A percentile compares a stretch with the other conserved stretches of the same genome.
phyloP scores from a whole-genome alignment of 2,113 vertebrate genomes.

The Rhinogobius similis region DNA sequence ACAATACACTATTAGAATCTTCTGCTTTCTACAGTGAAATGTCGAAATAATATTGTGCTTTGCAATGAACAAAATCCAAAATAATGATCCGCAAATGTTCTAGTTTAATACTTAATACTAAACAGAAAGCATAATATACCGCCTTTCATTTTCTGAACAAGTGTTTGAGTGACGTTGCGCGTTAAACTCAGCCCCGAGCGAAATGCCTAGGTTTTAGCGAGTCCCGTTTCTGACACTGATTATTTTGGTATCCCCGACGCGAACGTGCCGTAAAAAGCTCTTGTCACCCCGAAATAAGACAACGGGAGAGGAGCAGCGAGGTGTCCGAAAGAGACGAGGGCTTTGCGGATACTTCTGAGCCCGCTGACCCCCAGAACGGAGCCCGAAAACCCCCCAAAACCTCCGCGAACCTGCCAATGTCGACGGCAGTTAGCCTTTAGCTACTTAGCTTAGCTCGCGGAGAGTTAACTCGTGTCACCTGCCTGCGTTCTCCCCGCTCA shows the following conservation, averaged over 20 bases:
- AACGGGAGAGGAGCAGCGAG: slow-evolving; percentile 26
- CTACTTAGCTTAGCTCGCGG: slow-evolving; percentile 67
- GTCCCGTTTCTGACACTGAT: slow-evolving; percentile 60
- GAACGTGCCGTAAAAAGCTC: slow-evolving; percentile 61
- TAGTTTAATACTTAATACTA: too few relatives aligned
- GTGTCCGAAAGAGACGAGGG: slow-evolving; percentile 37
- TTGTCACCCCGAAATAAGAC: slow-evolving; percentile 59
- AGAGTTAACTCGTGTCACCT: slow-evolving; percentile 67
- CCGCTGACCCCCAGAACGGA: slow-evolving; percentile 43
- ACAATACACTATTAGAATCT: too few relatives aligned
- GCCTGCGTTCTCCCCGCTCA: slow-evolving; percentile 4
- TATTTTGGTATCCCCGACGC: slow-evolving; percentile 69
- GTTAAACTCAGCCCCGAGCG: background rate
- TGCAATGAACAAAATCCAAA: too few relatives aligned
- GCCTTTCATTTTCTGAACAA: background rate
- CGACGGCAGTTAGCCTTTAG: slow-evolving; percentile 44
- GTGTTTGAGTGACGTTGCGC: background rate
- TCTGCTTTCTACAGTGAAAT: too few relatives aligned
- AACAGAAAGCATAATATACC: too few relatives aligned
- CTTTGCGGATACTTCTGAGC: slow-evolving; percentile 17
- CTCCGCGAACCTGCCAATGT: slow-evolving; percentile 52
- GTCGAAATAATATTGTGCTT: too few relatives aligned
- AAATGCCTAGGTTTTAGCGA: background rate
- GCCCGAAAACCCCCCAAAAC: slow-evolving; percentile 17
- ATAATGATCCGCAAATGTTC: too few relatives aligned